Percentiles rank a stretch among this genome's conserved stretches.
Evolutionary conservation across 2,888 invertebrate genomes (phyloP).

Genomic region (Acronicta leporina): DNA sequence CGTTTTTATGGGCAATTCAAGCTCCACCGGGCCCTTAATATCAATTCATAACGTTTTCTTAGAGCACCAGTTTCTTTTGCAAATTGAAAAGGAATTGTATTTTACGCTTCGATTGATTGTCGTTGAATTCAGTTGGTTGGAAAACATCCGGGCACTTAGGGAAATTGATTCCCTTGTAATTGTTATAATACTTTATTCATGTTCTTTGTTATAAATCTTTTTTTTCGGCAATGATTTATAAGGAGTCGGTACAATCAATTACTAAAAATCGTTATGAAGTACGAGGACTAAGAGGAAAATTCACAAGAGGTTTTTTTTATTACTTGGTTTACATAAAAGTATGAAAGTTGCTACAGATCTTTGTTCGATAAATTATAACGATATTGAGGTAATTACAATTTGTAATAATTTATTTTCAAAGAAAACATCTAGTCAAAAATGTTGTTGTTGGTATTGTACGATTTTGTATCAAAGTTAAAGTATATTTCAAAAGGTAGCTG

Average conservation of each 20-base stretch:
- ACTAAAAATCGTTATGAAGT: constrained; percentile 2
- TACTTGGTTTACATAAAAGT: constrained; percentile 5
- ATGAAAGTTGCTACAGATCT: not conserved
- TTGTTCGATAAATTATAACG: constrained; percentile 3
- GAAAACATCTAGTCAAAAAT: not conserved
- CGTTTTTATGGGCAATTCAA: no score
- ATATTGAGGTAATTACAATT: not conserved
- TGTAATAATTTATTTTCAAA: not conserved
- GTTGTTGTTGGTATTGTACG: not conserved
- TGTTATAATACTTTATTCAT: constrained; percentile 10
- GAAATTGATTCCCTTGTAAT: constrained; percentile 23
- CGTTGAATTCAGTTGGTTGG: constrained; percentile 2
- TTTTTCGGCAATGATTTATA: constrained; percentile 8
- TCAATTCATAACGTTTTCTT: constrained; percentile 39
- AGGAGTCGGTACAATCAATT: constrained; percentile 4
- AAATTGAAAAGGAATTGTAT: constrained; percentile 40
- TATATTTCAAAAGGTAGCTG: not conserved
- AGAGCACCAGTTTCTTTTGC: constrained; percentile 29
- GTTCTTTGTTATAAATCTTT: constrained; percentile 23
- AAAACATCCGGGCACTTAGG: constrained; percentile 14
- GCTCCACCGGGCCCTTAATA: no score
- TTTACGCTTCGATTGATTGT: constrained; percentile 28
- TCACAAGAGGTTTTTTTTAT: not conserved
- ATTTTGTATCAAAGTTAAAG: not conserved
- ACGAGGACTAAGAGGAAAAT: not conserved